Evolutionary conservation across 2,113 vertebrate genomes (phyloP), one percentile per base, ranked within the genome.

Genomic region (Lates calcarifer): DNA sequence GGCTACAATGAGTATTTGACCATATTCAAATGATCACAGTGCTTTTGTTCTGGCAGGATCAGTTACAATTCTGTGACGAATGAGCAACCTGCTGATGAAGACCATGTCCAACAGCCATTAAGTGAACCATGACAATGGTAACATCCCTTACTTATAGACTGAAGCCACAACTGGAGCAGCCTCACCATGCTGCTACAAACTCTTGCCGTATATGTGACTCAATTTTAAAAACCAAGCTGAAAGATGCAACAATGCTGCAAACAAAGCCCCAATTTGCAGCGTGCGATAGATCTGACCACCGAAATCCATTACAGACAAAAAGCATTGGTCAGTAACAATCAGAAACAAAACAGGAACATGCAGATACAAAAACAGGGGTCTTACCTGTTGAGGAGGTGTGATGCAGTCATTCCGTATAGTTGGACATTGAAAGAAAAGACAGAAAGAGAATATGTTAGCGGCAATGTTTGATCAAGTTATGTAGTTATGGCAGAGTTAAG

Each of bases 381-480:
- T 82, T 84, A 87, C 78, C 86, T 87, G 57, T 64, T 49, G 63
- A 64, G 33, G n/a, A 55, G 47, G 37, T 12, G 51, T 15, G 37
- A 17, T 2, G n/a, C 4, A 57, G 41, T 17, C 1, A 0, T 1
- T 18, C 72, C 51, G 58, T 1, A n/a, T n/a, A 39, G 63, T 15
- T 24, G 58, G 24, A 57, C 53, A 84, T 74, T 43, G 24, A 74
- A 37, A 69, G 8, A 67, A 64, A 51, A 65, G 41, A 75, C 45
- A 66, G 18, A 45, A 14, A 26, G 33, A 86, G 24, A 69, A 66
- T 33, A n/a, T 64, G 33, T 74, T 78, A 86, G 56, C 6, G 6
- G 10, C 18, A 1, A 31, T 5, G 22, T 71, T 33, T 29, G 22
- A 53, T 8, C 7, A 1, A 24, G n/a, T n/a, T 12, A 53, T 24